Base-by-base conservation (phyloP, 2,797 vertebrate species). In the Pseudochirops corinnae region DNA sequence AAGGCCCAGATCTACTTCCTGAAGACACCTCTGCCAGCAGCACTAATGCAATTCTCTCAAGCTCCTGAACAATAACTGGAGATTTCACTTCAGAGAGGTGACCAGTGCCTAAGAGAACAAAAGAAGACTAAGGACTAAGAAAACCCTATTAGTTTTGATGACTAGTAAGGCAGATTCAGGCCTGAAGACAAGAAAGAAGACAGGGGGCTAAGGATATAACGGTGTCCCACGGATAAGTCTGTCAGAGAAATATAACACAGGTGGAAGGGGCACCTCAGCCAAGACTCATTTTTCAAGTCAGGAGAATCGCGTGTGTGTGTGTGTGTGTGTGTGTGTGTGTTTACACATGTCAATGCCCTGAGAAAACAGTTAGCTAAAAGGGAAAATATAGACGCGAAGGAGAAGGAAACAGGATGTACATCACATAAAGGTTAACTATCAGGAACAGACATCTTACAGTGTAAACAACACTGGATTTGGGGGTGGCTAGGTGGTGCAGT, bases 201-300 rank as follows among this genome's bases (percentile, higher is more conserved):
- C 0, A 50, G 2, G 28, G 87, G 33, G 33, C n/a, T 74, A 74
- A 74, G n/a, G n/a, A 24, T 39, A 0, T 82, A 21, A 39, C 46
- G 18, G 2, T 46, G n/a, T 82, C 67, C 60, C 4, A 5, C 16
- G 39, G 21, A 18, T 2, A 29, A 55, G 60, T 16, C 60, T 4
- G 50, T 3, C 9, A 31, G 10, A 53, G 57, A 90, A 60, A 31
- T n/a, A 67, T 14, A 55, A 60, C 24, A 87, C 6, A 94, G 46
- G 52, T 5, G 55, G 52, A 46, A 55, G 60, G 39, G 53, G 56
- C 5, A 46, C n/a, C 24, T 39, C 56, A 5, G 55, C 24, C 55
- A 58, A 94, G 33, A 18, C 31, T 2, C 28, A 92, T 90, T 95
- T 60, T 95, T 92, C 55, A 95, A 91, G 53, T 91, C 87, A 91